Percentiles rank a stretch among this genome's conserved stretches.
phyloP scores from a whole-genome alignment of 2,888 invertebrate genomes.

The Liposcelis brunnea region DNA sequence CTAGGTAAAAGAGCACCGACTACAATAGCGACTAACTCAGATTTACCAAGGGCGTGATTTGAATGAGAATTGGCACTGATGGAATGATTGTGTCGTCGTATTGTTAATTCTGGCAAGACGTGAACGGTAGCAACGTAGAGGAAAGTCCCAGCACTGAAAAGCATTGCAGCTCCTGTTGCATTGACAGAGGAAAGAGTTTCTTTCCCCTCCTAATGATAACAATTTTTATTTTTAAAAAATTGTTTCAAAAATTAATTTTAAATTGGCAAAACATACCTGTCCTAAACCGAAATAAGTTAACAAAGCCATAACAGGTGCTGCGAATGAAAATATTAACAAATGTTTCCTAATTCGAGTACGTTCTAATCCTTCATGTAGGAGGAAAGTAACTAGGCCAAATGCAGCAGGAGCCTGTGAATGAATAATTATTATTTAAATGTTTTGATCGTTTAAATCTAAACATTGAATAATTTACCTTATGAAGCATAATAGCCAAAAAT shows the following conservation, averaged over 20 bases:
- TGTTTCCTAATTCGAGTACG: conserved; percentile 74
- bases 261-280: conserved; percentile 28
- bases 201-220: conserved; percentile 55
- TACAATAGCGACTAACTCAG: conserved; percentile 68
- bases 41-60: conserved; percentile 38
- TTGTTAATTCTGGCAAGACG: conserved; percentile 85
- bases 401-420: conserved; percentile 79
- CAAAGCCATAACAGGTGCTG: conserved; percentile 80
- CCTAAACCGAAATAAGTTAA: conserved; percentile 88
- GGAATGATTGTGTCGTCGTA: conserved; percentile 30
- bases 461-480: conserved; percentile 44
- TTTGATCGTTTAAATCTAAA: conserved; percentile 7
- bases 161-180: conserved; percentile 92
- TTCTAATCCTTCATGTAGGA: conserved; percentile 88
- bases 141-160: conserved; percentile 98
- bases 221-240: conserved; percentile 10
- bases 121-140: conserved; percentile 97
- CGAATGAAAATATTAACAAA: conserved; percentile 74
- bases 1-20: conserved; percentile 77
- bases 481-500: conserved; percentile 96
- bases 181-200: conserved; percentile 76
- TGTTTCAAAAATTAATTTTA: conserved; percentile 9
- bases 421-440: conserved; percentile 9
- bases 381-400: conserved; percentile 94
- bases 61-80: conserved; percentile 3